Evolutionary conservation across 2,888 invertebrate genomes (phyloP).

Genomic region (Drosophila falleni): DNA sequence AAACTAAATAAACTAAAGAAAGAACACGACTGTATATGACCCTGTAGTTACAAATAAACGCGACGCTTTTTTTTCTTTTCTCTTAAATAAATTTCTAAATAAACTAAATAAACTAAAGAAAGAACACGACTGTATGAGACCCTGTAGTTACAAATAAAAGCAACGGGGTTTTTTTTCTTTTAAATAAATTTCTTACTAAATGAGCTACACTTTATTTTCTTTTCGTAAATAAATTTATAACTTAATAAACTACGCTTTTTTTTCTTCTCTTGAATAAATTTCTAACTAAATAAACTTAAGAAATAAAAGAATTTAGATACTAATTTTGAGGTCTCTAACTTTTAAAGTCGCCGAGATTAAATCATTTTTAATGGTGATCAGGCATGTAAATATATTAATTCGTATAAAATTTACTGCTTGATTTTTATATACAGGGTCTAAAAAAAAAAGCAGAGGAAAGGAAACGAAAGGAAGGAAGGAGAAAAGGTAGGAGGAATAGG

Average conservation of each 20-base stretch:
- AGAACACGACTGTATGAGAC: neutral
- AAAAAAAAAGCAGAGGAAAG: neutral
- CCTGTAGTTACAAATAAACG: neutral
- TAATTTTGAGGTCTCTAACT: too few relatives aligned
- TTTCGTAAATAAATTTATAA: too few relatives aligned
- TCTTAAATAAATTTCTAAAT: too few relatives aligned
- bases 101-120: neutral
- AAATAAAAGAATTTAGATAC: too few relatives aligned
- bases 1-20: neutral
- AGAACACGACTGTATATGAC: neutral
- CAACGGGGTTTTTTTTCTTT: too few relatives aligned
- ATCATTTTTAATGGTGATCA: neutral
- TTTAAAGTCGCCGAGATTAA: too few relatives aligned
- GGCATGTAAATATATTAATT: neutral
- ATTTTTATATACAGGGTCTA: neutral
- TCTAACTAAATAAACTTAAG: too few relatives aligned
- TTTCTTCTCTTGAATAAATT: too few relatives aligned
- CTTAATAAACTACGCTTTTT: too few relatives aligned
- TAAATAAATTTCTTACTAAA: neutral
- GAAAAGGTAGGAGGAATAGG: constrained; percentile 26
- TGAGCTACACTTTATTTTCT: too few relatives aligned
- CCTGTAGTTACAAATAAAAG: neutral
- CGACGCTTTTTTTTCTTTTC: too few relatives aligned
- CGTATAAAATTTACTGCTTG: neutral
- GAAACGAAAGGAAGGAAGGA: neutral